Evolutionary conservation across 2,113 vertebrate genomes (phyloP).

Genomic region (Phasianus colchicus): DNA sequence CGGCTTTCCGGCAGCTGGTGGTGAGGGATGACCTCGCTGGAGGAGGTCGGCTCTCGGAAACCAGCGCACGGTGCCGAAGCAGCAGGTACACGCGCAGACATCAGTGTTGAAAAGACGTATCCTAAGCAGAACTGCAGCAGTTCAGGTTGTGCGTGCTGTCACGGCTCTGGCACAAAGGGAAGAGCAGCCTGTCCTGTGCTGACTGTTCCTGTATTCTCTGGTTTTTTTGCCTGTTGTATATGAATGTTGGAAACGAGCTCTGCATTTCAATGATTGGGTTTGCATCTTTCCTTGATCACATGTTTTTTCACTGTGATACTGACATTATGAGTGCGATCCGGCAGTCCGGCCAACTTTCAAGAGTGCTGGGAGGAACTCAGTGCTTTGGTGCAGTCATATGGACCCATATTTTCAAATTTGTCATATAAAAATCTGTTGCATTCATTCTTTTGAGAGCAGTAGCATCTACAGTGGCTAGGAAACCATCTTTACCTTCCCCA

Average conservation of each 20-base stretch:
- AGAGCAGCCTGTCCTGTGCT: background rate
- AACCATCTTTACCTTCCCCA: background rate
- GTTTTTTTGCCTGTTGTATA: background rate
- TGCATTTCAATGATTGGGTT: background rate
- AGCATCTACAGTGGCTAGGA: background rate
- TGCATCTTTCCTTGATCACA: background rate
- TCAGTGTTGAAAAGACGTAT: background rate
- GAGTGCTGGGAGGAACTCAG: background rate
- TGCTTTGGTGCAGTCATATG: background rate
- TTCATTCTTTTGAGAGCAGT: background rate
- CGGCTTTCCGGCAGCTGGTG: background rate
- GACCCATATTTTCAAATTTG: background rate
- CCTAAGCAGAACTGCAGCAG: background rate
- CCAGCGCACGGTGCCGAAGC: background rate
- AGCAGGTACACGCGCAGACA: background rate
- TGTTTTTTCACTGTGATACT: background rate
- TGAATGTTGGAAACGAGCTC: background rate
- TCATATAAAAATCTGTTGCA: background rate
- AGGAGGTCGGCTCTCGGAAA: background rate
- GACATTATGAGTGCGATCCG: background rate
- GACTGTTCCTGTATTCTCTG: background rate
- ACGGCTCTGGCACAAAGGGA: rapidly evolving
- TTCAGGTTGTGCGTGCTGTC: background rate
- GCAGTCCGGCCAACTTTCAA: background rate
- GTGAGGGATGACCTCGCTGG: background rate